Evolutionary conservation across 2,888 invertebrate species (phyloP).

Genomic region (Andricus curvator): DNA sequence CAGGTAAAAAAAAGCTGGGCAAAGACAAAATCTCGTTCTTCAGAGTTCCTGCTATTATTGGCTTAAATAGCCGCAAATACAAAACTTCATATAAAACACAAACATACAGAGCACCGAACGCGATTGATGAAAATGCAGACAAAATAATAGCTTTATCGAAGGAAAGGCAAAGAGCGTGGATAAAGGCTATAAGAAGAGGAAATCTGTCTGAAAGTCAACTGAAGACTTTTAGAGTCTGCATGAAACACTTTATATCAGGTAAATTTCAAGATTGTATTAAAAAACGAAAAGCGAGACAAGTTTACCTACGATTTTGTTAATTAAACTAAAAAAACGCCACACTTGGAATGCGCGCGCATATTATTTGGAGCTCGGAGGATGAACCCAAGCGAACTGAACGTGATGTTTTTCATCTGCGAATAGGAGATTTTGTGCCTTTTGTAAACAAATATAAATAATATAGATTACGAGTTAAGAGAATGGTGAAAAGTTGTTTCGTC

Average conservation of each 20-base stretch:
- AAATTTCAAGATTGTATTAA: background rate
- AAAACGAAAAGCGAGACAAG: too few relatives aligned
- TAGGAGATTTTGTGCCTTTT: too few relatives aligned
- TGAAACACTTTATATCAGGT: slow-evolving; percentile 11
- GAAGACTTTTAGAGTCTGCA: background rate
- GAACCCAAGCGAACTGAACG: too few relatives aligned
- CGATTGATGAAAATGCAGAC: background rate
- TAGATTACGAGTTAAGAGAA: too few relatives aligned
- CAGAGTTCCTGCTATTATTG: slow-evolving; percentile 6
- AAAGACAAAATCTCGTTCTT: background rate
- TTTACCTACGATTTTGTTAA: too few relatives aligned
- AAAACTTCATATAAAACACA: background rate
- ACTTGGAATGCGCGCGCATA: too few relatives aligned
- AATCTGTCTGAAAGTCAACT: background rate
- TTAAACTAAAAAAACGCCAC: too few relatives aligned
- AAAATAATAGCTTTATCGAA: background rate
- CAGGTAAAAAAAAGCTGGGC: background rate
- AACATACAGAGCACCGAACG: background rate
- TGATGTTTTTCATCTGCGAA: too few relatives aligned
- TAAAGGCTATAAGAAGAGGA: slow-evolving; percentile 1
- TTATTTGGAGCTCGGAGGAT: too few relatives aligned
- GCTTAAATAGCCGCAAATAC: background rate
- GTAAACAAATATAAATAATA: too few relatives aligned
- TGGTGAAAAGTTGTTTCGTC: too few relatives aligned
- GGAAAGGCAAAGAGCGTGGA: background rate